Evolutionary conservation across 2,888 invertebrate genomes (phyloP).

Genomic region (Leptura quadrifasciata): DNA sequence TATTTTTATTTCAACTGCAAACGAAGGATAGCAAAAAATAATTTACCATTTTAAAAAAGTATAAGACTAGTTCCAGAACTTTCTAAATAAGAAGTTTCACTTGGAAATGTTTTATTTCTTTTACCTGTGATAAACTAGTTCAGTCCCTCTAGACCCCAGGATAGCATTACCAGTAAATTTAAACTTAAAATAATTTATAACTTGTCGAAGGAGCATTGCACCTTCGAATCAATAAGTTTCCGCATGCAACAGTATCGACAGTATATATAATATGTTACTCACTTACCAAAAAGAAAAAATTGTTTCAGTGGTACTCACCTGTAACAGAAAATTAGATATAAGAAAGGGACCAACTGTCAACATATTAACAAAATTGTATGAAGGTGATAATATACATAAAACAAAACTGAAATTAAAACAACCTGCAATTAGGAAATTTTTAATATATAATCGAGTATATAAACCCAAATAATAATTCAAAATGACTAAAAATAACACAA

Average conservation of each 20-base stretch:
- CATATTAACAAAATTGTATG: background rate
- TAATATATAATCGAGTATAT: no score
- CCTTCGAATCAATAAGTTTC: conserved; percentile 21
- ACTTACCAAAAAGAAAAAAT: conserved; percentile 7
- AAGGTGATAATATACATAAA: no score
- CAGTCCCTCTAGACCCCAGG: conserved; percentile 9
- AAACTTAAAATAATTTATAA: conserved; percentile 25
- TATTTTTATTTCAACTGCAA: no score
- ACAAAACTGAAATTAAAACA: no score
- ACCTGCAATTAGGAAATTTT: no score
- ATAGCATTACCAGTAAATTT: conserved; percentile 20
- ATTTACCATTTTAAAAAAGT: background rate
- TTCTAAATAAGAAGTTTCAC: background rate
- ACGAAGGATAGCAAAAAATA: background rate
- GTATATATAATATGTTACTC: background rate
- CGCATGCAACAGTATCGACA: conserved; percentile 11
- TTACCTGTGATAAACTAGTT: background rate
- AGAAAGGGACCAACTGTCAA: background rate
- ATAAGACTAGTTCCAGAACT: background rate
- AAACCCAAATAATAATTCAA: no score
- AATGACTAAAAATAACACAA: no score
- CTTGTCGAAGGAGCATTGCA: conserved; percentile 14
- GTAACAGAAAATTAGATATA: background rate
- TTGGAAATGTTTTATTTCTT: conserved; percentile 10
- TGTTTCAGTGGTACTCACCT: background rate